Evolutionary conservation across 2,113 vertebrate species (phyloP), one percentile per base, ranked within the genome.

Genomic region (Leptobrachium leishanense): DNA sequence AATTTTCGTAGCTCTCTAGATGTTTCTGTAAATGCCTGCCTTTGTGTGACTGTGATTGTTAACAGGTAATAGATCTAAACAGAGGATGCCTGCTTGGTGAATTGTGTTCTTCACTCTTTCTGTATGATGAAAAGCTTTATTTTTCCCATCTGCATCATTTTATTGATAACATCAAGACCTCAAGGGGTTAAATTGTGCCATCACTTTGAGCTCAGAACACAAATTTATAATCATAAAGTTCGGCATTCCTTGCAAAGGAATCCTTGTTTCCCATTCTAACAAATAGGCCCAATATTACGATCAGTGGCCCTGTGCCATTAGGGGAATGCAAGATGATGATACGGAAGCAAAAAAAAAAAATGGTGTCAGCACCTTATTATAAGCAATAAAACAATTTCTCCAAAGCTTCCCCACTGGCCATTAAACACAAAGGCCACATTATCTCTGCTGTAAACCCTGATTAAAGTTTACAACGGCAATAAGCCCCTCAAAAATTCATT

Each of bases 401-500:
- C 53, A 54, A 66, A 74, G 64, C 72, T 74, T 74, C 72, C 71
- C 78, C 72, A 68, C 78, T 54, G 72, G 71, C 78, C 78, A 43
- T 81, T 81, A 74, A 81, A 81, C 71, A 74, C 71, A 74, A 81
- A 81, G 78, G 65, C 78, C 78, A 74, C 78, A 74, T 81, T 81
- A 81, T 74, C 64, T 68, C 72, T 74, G 78, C 78, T 68, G 78
- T 81, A 81, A 81, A 81, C 78, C 78, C 73, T 81, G 78, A 81
- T 81, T 81, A 81, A 81, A 74, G 72, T 81, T 81, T 81, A 81
- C 59, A 81, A 81, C 72, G 41, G 78, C 64, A 81, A 81, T 81
- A 81, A 81, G 78, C 71, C 78, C 78, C 78, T 81, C 78, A 81
- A 81, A 81, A 81, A 74, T 74, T 68, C 46, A 80, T 81, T 81